Conservation (phyloP, 2,113 vertebrate species). For the Larimichthys polyactis region DNA sequence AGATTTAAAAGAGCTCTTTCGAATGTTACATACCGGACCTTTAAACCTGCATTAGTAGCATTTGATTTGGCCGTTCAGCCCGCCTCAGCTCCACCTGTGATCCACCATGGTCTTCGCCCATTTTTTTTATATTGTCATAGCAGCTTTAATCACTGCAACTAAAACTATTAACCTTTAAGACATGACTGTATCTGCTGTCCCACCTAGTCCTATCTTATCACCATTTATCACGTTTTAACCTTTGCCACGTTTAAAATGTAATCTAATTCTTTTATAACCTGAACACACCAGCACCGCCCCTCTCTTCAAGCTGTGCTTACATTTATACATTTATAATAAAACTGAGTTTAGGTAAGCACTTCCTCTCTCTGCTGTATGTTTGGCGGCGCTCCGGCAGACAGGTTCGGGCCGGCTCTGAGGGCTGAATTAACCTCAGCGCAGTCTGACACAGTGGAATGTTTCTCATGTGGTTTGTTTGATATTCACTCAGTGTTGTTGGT, state of each 20-base stretch:
- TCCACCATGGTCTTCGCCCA: no score
- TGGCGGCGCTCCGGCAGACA: background rate
- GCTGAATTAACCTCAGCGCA: background rate
- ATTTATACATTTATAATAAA: background rate
- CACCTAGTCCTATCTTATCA: constrained; percentile 5
- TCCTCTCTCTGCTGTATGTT: background rate
- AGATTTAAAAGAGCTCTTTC: no score
- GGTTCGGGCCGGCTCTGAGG: background rate
- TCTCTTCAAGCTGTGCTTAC: background rate
- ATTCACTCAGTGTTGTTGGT: constrained; percentile 1
- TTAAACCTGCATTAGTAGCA: no score
- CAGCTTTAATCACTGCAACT: no score
- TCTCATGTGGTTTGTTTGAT: constrained; percentile 49
- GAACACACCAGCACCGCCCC: background rate
- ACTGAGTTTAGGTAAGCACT: background rate
- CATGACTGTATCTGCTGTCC: background rate
- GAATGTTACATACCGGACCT: no score
- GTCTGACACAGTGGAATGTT: constrained; percentile 16
- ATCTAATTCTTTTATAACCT: background rate
- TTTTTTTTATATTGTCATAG: no score
- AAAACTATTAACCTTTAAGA: background rate
- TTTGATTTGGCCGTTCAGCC: no score
- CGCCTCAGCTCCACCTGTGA: no score
- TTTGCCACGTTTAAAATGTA: background rate
- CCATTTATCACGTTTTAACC: background rate